Base-by-base conservation (phyloP, 2,797 vertebrate genomes). In the Thripadectes ignobilis region DNA sequence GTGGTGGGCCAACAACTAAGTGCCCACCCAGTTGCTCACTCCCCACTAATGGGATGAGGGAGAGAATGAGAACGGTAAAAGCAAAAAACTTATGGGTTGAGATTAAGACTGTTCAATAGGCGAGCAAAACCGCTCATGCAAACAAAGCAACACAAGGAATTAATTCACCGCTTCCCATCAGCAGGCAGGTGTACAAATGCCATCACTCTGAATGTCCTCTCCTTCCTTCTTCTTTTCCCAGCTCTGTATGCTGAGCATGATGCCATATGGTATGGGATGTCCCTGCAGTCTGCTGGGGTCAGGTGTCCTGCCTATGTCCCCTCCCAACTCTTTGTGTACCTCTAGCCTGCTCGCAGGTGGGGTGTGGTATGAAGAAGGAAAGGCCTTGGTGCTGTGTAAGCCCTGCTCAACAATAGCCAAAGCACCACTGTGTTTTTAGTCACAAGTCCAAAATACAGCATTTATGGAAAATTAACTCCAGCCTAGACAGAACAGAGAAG, bases 231-330 rank as follows among this genome's bases (percentile, higher is more conserved):
- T 27, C 52, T 66, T 59, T 54, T 12, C 23, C 16, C 43, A 46
- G 32, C 32, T 19, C n/a, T 1, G 14, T 65, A 32, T 3, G 2
- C 41, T 32, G 51, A 66, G 6, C 12, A 21, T 32, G 51, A 29
- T 17, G 7, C 52, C 30, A 1, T 41, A 10, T 48, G 16, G 6
- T 48, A 6, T 48, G 26, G 7, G 3, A 5, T 72, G n/a, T 46
- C 10, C 10, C 29, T 52, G 29, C 0, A 0, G 10, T 52, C 0
- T 0, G 18, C 22, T 0, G 0, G 5, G 18, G 15, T 65, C 73
- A 41, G 26, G 30, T 46, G 30, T 54, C 63, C 22, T 59, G 24
- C 32, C 49, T 69, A 12, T 8, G 18, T 59, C 7, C 30, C 66
- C n/a, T 66, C 34, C 52, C 52, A 54, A 8, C 13, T 59, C 39